phyloP scores from a whole-genome alignment of 2,113 vertebrate genomes.

The Calidris pugnax region DNA sequence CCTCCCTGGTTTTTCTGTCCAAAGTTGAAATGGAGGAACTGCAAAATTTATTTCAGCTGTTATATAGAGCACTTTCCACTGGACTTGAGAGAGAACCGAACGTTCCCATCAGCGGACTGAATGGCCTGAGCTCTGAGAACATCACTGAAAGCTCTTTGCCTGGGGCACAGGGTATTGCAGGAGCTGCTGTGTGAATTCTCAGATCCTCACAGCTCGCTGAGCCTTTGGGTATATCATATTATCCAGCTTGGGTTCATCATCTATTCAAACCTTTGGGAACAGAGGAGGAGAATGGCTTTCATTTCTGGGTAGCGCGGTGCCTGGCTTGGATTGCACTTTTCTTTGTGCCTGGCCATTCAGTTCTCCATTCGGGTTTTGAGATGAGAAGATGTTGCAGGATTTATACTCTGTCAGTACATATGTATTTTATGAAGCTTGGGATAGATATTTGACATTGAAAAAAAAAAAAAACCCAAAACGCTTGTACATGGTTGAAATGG shows the following conservation, averaged over 20 bases:
- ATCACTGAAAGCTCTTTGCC: not conserved
- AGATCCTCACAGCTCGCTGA: not conserved
- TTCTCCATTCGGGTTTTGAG: not conserved
- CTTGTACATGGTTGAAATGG: not conserved
- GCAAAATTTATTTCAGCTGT: not conserved
- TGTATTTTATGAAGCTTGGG: not conserved
- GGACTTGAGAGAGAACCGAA: not conserved
- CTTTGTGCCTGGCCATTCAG: not conserved
- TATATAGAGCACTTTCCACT: not conserved
- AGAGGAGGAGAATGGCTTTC: not conserved
- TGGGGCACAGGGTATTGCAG: not conserved
- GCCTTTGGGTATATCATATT: not conserved
- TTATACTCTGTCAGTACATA: not conserved
- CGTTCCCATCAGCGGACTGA: not conserved
- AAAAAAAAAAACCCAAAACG: not conserved
- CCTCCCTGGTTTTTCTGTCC: not conserved
- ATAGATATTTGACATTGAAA: not conserved
- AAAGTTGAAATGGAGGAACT: not conserved
- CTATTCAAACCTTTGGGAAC: not conserved
- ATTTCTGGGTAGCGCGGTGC: not conserved
- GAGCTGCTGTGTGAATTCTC: not conserved
- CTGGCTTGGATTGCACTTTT: not conserved
- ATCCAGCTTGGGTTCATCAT: not conserved
- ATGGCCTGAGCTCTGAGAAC: not conserved
- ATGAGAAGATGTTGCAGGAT: not conserved